Evolutionary conservation across 1,140 invertebrate species (phyloP), one percentile per base, ranked within the genome.

Genomic region (Medauroidea extradentata): DNA sequence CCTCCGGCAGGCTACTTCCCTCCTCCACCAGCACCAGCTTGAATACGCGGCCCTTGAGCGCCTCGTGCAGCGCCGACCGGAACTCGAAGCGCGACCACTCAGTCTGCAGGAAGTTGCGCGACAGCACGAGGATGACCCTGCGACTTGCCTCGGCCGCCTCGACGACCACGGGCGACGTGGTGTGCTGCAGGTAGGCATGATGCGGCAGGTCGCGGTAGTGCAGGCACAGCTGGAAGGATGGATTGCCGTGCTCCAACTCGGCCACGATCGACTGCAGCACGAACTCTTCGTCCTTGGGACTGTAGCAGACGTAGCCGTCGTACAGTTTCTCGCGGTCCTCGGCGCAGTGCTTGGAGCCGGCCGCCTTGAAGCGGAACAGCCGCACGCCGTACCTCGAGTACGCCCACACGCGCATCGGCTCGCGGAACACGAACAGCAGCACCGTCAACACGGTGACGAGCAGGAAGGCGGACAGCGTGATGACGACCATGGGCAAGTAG

Each of bases 281-380:
- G 69, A 94, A 93, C 69, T 93, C 86, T 67, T 94, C 90, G 75
- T 97, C 94, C 74, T 94, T 92, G 18, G 91, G 89, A 60, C 91
- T 93, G 76, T 97, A 96, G 60, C 92, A 88, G 3, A 97, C 86
- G 73, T 94, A 96, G 38, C 90, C 93, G 71, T 97, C 95, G 74
- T 93, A 96, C 11, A 93, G 76, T 66, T 93, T 93, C 68, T 93
- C 89, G 49, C 85, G 83, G 62, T 91, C 89, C 69, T 89, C 87
- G 67, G 81, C 84, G 50, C 72, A 70, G 59, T 77, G 75, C 63
- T 78, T 79, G 18, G 73, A 70, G 4, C 56, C 77, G 59, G 61
- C 76, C 67, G 65, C 76, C 65, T 71, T 67, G 68, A 75, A 83
- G 75, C 71, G 67, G 62, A 88, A 90, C 27, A 94, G 81, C 19